Evolutionary conservation across 2,797 vertebrate species (phyloP).

Genomic region (Anisognathus igniventris): DNA sequence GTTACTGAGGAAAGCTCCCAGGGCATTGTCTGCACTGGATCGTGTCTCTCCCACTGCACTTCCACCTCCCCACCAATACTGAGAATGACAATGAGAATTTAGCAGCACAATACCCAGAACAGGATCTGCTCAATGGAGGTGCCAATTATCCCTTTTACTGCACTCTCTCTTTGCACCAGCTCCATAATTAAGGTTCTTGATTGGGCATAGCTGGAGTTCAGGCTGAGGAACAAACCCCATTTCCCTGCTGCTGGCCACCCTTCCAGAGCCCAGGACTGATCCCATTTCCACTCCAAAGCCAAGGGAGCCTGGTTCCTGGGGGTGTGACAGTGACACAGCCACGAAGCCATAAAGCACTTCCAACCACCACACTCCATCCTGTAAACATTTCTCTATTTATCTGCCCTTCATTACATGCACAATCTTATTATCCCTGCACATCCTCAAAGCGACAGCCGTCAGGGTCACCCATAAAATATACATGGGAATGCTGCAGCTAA

Average conservation of each 20-base stretch:
- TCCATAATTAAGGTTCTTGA: background rate
- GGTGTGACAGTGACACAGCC: background rate
- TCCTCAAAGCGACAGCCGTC: constrained; percentile 72
- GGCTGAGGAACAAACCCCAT: background rate
- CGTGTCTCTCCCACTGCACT: background rate
- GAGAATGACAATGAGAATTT: background rate
- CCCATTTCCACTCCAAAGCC: background rate
- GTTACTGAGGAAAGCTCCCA: background rate
- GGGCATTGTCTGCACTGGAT: background rate
- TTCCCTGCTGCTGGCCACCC: background rate
- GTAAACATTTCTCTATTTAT: constrained; percentile 74
- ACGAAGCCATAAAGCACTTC: constrained; percentile 48
- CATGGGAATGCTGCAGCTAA: constrained; percentile 62
- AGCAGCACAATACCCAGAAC: background rate
- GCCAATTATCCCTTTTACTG: background rate
- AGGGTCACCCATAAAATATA: constrained; percentile 79
- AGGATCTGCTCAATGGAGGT: background rate
- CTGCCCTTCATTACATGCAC: constrained; percentile 72
- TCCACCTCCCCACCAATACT: background rate
- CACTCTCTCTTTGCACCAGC: background rate
- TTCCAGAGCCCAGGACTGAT: background rate
- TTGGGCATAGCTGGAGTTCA: background rate
- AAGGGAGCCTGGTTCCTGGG: background rate
- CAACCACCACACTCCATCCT: constrained; percentile 21
- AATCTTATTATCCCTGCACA: constrained; percentile 74